phyloP scores from a whole-genome alignment of 2,888 invertebrate species.

The Adelphocoris suturalis region DNA sequence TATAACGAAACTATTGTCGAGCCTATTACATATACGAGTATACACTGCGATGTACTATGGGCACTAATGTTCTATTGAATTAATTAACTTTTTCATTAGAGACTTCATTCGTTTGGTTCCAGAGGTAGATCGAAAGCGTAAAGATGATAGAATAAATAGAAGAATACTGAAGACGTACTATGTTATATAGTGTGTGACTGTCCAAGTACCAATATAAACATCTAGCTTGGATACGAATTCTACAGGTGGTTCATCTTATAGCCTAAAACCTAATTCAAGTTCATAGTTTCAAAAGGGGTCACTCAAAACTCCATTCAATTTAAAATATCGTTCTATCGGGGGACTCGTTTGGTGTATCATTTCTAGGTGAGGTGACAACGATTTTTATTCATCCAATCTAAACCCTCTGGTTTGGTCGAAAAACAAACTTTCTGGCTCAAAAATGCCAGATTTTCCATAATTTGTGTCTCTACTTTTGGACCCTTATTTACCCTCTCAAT shows the following conservation, averaged over 20 bases:
- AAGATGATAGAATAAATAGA: too few relatives aligned
- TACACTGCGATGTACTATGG: too few relatives aligned
- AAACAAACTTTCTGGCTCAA: neutral
- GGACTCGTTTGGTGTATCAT: neutral
- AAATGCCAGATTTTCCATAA: neutral
- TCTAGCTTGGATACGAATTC: too few relatives aligned
- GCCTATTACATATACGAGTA: too few relatives aligned
- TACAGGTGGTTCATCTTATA: neutral
- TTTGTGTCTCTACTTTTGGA: slow-evolving; percentile 24
- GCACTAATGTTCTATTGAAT: too few relatives aligned
- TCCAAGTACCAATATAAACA: too few relatives aligned
- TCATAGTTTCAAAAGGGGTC: neutral
- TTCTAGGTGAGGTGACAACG: neutral
- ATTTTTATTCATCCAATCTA: neutral
- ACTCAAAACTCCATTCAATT: neutral
- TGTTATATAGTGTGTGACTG: too few relatives aligned
- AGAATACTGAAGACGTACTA: too few relatives aligned
- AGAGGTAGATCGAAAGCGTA: too few relatives aligned
- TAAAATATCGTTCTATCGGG: neutral
- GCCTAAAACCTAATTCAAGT: neutral
- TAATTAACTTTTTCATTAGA: too few relatives aligned
- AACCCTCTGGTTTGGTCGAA: neutral
- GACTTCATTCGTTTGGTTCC: too few relatives aligned
- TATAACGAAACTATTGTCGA: neutral
- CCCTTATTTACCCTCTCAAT: slow-evolving; percentile 36